Conservation (phyloP, 2,888 invertebrate species). For the Sussaba pulchella region DNA sequence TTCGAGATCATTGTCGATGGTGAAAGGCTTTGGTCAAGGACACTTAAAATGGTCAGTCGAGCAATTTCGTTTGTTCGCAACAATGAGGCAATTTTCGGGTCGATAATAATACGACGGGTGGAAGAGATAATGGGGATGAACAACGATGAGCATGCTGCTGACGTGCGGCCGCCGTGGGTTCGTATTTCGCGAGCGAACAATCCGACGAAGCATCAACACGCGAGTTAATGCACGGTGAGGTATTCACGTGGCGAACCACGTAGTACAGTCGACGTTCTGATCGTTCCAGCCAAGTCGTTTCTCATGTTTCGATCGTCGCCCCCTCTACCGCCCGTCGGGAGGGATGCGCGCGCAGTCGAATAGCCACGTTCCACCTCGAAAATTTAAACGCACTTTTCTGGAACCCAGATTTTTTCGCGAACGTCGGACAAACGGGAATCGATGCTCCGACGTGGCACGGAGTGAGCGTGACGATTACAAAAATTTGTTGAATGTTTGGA, state of each 20-base stretch:
- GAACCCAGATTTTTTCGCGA: too few relatives aligned
- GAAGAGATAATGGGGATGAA: constrained; percentile 34
- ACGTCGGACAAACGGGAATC: too few relatives aligned
- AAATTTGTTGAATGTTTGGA: too few relatives aligned
- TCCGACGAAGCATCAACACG: background rate
- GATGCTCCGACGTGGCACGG: too few relatives aligned
- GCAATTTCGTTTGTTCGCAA: constrained; percentile 47
- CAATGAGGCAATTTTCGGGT: constrained; percentile 55
- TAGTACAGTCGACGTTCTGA: background rate
- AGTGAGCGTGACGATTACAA: too few relatives aligned
- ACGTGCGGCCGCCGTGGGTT: constrained; percentile 28
- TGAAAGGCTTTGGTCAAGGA: constrained; percentile 21
- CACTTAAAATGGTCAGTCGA: constrained; percentile 28
- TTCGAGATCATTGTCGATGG: constrained; percentile 8
- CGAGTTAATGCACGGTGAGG: constrained; percentile 17
- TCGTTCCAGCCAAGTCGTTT: background rate
- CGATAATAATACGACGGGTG: constrained; percentile 33
- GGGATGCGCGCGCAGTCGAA: background rate
- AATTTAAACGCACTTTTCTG: too few relatives aligned
- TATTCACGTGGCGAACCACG: constrained; percentile 3
- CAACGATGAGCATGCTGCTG: constrained; percentile 10
- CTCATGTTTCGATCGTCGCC: background rate
- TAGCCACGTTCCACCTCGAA: background rate
- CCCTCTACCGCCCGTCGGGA: background rate
- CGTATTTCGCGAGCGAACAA: constrained; percentile 41